Base-by-base conservation (phyloP, 2,888 invertebrate species). In the Ophion ellenae region DNA sequence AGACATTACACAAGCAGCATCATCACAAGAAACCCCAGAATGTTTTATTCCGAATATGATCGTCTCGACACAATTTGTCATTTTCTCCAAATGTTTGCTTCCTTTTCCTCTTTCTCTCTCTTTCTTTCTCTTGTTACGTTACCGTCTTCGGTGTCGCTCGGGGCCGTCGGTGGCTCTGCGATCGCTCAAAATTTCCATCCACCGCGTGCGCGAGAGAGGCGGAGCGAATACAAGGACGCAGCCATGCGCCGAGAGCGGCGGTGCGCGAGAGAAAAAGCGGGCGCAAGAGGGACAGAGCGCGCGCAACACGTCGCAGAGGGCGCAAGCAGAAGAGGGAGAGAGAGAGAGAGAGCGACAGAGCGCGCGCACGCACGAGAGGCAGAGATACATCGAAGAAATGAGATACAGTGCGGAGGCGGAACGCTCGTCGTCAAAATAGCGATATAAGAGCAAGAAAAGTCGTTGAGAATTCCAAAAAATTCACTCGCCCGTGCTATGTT, bases 401-500 rank as follows among this genome's bases (percentile, higher is more conserved):
- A 91, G 90, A 90, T 91, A 90, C 90, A 90, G 87, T 67, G 82
- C 87, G 88, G 87, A 86, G 88, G 90, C 86, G 89, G 87, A 87
- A 87, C 83, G 88, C 88, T 87, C 87, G 86, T 82, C 77, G 83
- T 80, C 76, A 73, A 77, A 69, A 77, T 77, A 77, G 64, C 66
- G 66, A 57, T 10, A 53, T 17, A 67, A 66, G 63, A 36, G 76
- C n/a, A 63, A 63, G 81, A 71, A 86, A 69, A 73, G 83, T 74
- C 59, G 74, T 76, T 69, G 83, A 79, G 69, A 87, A 83, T 71
- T 81, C 81, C 53, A 84, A 84, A 86, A 77, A 77, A 57, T 36
- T 9, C 59, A 45, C 32, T 70, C 36, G 7, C 17, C 20, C 53
- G 28, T 53, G 32, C 32, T 53, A 70, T 53, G 70, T 53, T 32